Base-by-base conservation (phyloP, 1,140 invertebrate genomes). In the Drosophila orosa region DNA sequence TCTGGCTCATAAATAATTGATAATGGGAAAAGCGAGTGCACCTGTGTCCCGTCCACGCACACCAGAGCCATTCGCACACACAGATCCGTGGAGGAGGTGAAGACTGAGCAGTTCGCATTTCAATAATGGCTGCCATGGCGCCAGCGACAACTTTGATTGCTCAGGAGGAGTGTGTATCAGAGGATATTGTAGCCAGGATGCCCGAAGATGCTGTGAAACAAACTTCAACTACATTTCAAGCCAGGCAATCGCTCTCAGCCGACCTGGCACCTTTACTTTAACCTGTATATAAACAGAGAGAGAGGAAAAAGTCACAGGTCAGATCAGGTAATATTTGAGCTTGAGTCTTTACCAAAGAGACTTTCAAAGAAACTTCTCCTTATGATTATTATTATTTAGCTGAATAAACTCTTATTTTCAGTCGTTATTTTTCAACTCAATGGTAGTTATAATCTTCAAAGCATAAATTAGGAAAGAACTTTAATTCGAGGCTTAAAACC, bases 1-100 rank as follows among this genome's bases (percentile, higher is more conserved):
- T 65, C 66, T 10, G 48, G 58, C 59, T 78, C 83, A 86, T 86
- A 86, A 89, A 86, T 86, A 89, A 86, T 86, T 87, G 83, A 87
- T 87, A 86, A 87, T 89, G 60, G 73, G 40, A 52, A 39, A 48
- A 25, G 48, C 48, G 33, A 74, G 29, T 40, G 69, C 80, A 83
- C 80, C 80, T 83, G 80, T 45, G 50, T 44, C 39, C 56, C 57
- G 17, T 27, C 40, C 25, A 52, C 35, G 37, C 52, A 33, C 40
- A 72, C 45, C 9, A 12, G 17, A 35, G 15, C 55, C 40, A 22
- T 54, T 47, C 39, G 24, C 37, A 47, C 12, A 47, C 12, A 52
- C 27, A 35, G 27, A 52, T 8, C n/a, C 39, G 13, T 3, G 48
- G 9, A 13, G 42, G 13, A 2, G 42, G 42, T 44, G 40, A 13